Conservation (phyloP, 2,888 invertebrate species). For the Beris morrisii region DNA sequence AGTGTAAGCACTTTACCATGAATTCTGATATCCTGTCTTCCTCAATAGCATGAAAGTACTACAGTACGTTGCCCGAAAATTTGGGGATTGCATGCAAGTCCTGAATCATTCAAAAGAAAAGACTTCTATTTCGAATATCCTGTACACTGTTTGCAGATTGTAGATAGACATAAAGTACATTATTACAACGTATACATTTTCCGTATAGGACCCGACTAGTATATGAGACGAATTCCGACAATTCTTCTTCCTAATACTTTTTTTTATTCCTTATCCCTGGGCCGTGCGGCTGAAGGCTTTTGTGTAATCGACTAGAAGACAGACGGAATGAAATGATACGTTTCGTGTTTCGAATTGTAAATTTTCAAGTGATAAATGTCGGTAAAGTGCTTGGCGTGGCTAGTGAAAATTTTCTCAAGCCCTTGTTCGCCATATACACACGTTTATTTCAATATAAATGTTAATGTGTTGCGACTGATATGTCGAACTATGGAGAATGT, state of each 20-base stretch:
- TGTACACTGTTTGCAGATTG: slow-evolving; percentile 1
- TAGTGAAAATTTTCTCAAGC: slow-evolving; percentile 23
- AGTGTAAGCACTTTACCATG: too few species aligned
- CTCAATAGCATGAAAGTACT: too few species aligned
- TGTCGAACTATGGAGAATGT: too few species aligned
- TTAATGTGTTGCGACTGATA: slow-evolving; percentile 1
- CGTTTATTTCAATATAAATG: slow-evolving; percentile 31
- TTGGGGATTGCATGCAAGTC: slow-evolving; percentile 36
- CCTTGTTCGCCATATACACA: slow-evolving; percentile 21
- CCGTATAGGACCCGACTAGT: too few species aligned
- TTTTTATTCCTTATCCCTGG: not conserved
- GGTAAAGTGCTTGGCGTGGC: slow-evolving; percentile 17
- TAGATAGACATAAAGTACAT: too few species aligned
- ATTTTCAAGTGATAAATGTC: slow-evolving; percentile 43
- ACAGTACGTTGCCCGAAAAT: slow-evolving; percentile 7
- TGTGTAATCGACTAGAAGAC: slow-evolving; percentile 36
- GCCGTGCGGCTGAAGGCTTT: slow-evolving; percentile 18
- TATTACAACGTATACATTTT: too few species aligned
- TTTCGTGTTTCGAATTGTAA: slow-evolving; percentile 44
- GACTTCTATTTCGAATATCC: slow-evolving; percentile 9
- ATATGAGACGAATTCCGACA: too few species aligned
- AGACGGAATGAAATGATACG: slow-evolving; percentile 40
- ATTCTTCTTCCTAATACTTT: slow-evolving; percentile 16
- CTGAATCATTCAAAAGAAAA: slow-evolving; percentile 34
- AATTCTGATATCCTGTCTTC: too few species aligned